Conservation (phyloP, 2,888 invertebrate species). For the Stomorhina lunata region DNA sequence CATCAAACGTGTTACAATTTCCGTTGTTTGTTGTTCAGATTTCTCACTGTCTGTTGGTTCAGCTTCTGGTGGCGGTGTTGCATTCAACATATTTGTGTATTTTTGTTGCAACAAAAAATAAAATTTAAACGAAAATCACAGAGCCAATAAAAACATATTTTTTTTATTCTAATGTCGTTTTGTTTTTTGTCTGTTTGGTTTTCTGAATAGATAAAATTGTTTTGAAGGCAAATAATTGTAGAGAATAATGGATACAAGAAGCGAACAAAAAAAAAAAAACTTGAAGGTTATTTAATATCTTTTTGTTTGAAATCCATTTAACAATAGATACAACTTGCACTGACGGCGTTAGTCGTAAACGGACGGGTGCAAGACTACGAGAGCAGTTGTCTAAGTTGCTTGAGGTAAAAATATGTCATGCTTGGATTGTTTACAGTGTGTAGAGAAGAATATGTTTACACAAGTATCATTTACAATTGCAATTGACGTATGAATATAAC, state of each 20-base stretch:
- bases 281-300: constrained; percentile 60
- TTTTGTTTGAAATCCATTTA: neutral
- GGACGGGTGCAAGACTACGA: neutral
- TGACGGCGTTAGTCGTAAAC: neutral
- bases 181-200: constrained; percentile 38
- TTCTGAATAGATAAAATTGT: constrained; percentile 38
- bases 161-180: no score
- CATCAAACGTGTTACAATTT: constrained; percentile 64
- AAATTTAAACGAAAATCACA: no score
- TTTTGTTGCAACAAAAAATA: constrained; percentile 30
- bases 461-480: constrained; percentile 46
- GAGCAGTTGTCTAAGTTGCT: constrained; percentile 32
- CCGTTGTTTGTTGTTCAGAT: constrained; percentile 55
- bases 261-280: neutral
- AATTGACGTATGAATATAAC: constrained; percentile 54
- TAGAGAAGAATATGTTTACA: neutral
- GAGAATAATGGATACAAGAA: constrained; percentile 12
- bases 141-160: neutral
- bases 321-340: neutral
- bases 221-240: constrained; percentile 36
- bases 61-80: constrained; percentile 31
- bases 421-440: constrained; percentile 43
- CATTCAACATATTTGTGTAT: constrained; percentile 14
- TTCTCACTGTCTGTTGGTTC: constrained; percentile 36
- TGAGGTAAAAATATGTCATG: constrained; percentile 55